A percentile compares a stretch with the other conserved stretches of the same genome.
Evolutionary conservation across 1,140 invertebrate species (phyloP).

Genomic region (Tigriopus japonicus): DNA sequence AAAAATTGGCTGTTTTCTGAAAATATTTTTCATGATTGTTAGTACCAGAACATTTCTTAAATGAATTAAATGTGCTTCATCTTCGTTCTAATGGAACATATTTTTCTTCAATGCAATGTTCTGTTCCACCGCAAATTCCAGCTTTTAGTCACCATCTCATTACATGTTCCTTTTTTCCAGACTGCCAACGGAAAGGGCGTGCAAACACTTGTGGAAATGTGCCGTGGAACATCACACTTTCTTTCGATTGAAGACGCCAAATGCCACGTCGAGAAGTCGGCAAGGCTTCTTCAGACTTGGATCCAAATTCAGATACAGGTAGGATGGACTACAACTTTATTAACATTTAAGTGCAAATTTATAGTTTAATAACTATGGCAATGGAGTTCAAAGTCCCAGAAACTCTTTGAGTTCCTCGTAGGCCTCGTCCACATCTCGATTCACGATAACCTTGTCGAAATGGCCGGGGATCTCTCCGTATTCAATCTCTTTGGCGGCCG

Average conservation of each 20-base stretch:
- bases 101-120: too few relatives aligned
- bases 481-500: constrained; percentile 54
- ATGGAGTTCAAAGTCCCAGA: constrained; percentile 28
- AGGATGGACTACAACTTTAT: constrained; percentile 5
- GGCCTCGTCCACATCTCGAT: constrained; percentile 71
- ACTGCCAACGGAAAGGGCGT: constrained; percentile 85
- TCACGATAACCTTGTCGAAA: constrained; percentile 78
- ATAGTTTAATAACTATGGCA: too few relatives aligned
- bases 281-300: constrained; percentile 96
- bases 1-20: too few relatives aligned
- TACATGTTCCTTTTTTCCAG: too few relatives aligned
- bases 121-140: too few relatives aligned
- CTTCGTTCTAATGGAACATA: too few relatives aligned
- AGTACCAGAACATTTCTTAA: too few relatives aligned
- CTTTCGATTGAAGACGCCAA: constrained; percentile 75
- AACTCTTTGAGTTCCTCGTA: constrained; percentile 58
- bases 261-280: constrained; percentile 63
- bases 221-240: constrained; percentile 97
- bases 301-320: constrained; percentile 82
- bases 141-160: too few relatives aligned
- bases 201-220: constrained; percentile 99
- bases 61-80: too few relatives aligned
- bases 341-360: too few relatives aligned
- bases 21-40: too few relatives aligned
- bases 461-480: constrained; percentile 59